Conservation (phyloP, 2,888 invertebrate species). For the Drosophila paramelanica region DNA sequence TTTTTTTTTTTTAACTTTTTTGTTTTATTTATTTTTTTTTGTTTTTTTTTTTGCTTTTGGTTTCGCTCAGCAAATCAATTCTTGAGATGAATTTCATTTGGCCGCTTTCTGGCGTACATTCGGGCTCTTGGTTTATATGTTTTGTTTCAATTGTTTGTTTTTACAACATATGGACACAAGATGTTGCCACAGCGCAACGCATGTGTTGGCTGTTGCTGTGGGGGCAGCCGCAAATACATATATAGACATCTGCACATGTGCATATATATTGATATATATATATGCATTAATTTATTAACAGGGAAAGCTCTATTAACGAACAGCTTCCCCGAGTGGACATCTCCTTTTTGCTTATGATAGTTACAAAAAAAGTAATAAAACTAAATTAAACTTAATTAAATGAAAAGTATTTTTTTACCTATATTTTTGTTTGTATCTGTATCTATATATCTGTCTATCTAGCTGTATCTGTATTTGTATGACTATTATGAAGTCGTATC, state of each 20-base stretch:
- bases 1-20: constrained; percentile 1
- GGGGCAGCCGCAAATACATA: neutral
- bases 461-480: no score
- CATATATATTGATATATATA: neutral
- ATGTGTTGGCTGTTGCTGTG: constrained; percentile 44
- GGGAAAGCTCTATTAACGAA: neutral
- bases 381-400: no score
- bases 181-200: constrained; percentile 64
- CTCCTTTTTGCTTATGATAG: no score
- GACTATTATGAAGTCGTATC: no score
- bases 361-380: no score
- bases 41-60: constrained; percentile 5
- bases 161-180: constrained; percentile 73
- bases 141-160: constrained; percentile 70
- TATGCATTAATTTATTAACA: neutral
- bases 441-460: no score
- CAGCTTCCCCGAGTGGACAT: neutral
- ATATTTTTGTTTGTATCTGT: no score
- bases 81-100: constrained; percentile 54
- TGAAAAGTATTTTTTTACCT: no score
- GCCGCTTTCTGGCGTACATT: constrained; percentile 30
- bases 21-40: constrained; percentile 1
- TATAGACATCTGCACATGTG: neutral
- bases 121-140: constrained; percentile 27
- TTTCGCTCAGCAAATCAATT: constrained; percentile 47